These are phyloP conservation scores for Salticus scenicus DNA, from an alignment of 2,888 invertebrate species.

Conservation along the genomic window DNA sequence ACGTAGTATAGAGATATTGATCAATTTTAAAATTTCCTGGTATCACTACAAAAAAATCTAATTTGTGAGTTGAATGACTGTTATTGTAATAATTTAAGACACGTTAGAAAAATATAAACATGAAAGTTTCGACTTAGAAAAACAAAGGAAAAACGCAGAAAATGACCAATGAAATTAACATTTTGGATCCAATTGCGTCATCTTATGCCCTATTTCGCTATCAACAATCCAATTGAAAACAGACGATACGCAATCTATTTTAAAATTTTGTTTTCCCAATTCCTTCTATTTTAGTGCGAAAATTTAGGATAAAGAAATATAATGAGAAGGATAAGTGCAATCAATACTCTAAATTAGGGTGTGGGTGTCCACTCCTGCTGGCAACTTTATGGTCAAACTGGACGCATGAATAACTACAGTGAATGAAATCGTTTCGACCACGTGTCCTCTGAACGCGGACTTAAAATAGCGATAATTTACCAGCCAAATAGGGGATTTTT, in stretches of 20 bases:
- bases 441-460: slow-evolving; percentile 35
- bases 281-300: slow-evolving; percentile 27
- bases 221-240: neutral
- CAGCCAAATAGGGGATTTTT: slow-evolving; percentile 22
- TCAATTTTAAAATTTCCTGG: too few relatives aligned
- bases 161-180: slow-evolving; percentile 2
- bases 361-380: slow-evolving; percentile 25
- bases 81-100: too few relatives aligned
- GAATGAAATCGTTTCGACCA: slow-evolving; percentile 45
- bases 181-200: neutral
- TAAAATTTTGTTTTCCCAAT: neutral
- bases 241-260: neutral
- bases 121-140: too few relatives aligned
- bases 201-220: neutral
- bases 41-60: too few relatives aligned
- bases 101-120: too few relatives aligned
- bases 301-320: neutral
- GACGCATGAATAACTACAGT: slow-evolving; percentile 42
- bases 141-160: neutral
- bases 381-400: slow-evolving; percentile 49
- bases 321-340: neutral
- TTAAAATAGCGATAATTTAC: neutral
- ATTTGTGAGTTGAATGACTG: too few relatives aligned
- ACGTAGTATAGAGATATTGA: too few relatives aligned
- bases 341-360: slow-evolving; percentile 10